Evolutionary conservation across 92 coral and sea anemone species (phyloP).

Genomic region (Galaxea fascicularis): DNA sequence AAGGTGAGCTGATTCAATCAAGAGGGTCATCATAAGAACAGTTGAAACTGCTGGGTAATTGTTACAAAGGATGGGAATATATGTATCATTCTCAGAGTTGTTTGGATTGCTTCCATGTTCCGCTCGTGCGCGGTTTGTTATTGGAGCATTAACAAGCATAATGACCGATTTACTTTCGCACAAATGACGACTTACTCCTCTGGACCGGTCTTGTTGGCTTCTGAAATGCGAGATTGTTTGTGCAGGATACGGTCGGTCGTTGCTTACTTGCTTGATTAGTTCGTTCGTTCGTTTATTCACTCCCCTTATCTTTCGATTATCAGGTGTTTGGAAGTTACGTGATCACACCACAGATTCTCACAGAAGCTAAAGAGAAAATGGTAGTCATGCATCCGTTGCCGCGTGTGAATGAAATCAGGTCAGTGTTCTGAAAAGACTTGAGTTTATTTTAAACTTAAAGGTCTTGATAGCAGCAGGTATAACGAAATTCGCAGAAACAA

Average conservation of each 20-base stretch:
- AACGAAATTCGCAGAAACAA: no score
- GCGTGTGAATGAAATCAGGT: constrained; percentile 96
- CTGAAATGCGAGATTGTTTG: background rate
- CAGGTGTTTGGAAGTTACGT: constrained; percentile 95
- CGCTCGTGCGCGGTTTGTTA: background rate
- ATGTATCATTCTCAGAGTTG: no score
- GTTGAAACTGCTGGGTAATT: no score
- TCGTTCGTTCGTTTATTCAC: constrained; percentile 17
- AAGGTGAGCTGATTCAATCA: constrained; percentile 73
- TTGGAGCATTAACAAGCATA: no score
- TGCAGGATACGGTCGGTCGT: background rate
- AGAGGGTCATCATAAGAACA: no score
- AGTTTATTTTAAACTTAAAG: no score
- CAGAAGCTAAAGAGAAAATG: constrained; percentile 97
- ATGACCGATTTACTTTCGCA: background rate
- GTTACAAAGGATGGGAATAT: no score
- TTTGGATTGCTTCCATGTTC: background rate
- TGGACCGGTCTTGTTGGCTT: no score
- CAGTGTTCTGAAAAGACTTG: background rate
- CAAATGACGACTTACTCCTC: no score
- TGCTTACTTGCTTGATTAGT: background rate
- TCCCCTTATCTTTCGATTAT: no score
- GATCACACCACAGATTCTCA: constrained; percentile 89
- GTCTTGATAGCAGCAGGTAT: no score
- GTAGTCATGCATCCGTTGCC: constrained; percentile 99